Conservation (phyloP, 2,888 invertebrate genomes). For the Oscheius sp. region DNA sequence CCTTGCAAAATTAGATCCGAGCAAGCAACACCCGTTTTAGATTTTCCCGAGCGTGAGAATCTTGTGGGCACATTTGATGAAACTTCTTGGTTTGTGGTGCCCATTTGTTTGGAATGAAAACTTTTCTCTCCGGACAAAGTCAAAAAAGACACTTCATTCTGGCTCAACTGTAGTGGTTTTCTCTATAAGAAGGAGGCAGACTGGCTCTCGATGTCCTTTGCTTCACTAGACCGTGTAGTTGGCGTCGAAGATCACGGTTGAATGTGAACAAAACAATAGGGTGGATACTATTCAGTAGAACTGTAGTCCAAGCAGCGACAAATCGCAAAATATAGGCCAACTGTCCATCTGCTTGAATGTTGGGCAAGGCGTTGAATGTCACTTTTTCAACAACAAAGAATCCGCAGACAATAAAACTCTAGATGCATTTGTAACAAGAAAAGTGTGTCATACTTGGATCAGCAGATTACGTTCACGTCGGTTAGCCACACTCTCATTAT, state of each 20-base stretch:
- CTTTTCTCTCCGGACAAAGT: too few species aligned
- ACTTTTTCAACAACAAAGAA: not conserved
- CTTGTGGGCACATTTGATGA: too few species aligned
- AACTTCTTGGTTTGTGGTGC: too few species aligned
- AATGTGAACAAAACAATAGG: constrained; percentile 1
- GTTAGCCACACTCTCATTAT: not conserved
- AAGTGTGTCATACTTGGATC: not conserved
- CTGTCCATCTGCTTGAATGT: not conserved
- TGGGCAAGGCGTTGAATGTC: not conserved
- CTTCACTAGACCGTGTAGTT: not conserved
- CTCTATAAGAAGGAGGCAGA: too few species aligned
- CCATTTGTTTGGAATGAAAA: too few species aligned
- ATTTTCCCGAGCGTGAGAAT: too few species aligned
- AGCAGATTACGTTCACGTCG: not conserved
- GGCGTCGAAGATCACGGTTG: not conserved
- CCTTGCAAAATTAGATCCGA: too few species aligned
- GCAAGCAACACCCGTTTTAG: too few species aligned
- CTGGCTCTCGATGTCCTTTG: too few species aligned
- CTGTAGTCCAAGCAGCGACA: not conserved
- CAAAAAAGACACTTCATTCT: too few species aligned
- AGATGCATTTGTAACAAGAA: not conserved
- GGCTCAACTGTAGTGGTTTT: too few species aligned
- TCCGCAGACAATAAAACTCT: not conserved
- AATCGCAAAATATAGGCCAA: not conserved
- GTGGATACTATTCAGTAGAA: not conserved